These are phyloP conservation scores for Tolmerus cingulatus DNA, from an alignment of 2,888 invertebrate genomes.

Conservation along the genomic window DNA sequence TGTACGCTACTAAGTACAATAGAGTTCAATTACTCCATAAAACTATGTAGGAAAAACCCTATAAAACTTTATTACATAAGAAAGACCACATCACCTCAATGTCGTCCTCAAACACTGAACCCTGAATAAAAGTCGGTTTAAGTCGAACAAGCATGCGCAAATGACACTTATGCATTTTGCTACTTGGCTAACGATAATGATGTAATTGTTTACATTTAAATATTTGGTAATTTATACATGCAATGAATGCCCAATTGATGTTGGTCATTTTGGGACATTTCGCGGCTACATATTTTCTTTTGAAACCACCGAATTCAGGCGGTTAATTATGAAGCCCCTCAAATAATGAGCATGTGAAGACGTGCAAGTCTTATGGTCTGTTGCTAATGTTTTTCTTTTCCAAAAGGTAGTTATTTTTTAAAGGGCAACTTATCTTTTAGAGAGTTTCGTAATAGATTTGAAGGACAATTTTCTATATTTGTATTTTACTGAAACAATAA, in stretches of 20 bases:
- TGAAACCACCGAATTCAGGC: neutral
- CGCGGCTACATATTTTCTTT: neutral
- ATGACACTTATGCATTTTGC: neutral
- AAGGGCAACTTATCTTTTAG: neutral
- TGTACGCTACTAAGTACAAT: neutral
- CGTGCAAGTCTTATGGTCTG: neutral
- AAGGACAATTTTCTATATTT: neutral
- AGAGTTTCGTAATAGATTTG: neutral
- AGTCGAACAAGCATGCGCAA: neutral
- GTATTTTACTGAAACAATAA: neutral
- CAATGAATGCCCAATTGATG: slow-evolving; percentile 1
- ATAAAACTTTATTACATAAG: neutral
- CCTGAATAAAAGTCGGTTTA: neutral
- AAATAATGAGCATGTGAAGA: neutral
- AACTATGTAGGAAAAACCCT: neutral
- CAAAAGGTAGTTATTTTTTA: neutral
- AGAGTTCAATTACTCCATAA: neutral
- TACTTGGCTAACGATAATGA: slow-evolving; percentile 10
- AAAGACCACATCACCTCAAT: neutral
- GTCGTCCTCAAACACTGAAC: slow-evolving; percentile 25
- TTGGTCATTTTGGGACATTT: neutral
- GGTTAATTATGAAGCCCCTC: neutral
- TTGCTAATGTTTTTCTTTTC: neutral
- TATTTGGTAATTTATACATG: slow-evolving; percentile 29
- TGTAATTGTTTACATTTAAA: slow-evolving; percentile 19